Base-by-base conservation (phyloP, 2,888 invertebrate genomes). In the Caenorhabditis plicata region DNA sequence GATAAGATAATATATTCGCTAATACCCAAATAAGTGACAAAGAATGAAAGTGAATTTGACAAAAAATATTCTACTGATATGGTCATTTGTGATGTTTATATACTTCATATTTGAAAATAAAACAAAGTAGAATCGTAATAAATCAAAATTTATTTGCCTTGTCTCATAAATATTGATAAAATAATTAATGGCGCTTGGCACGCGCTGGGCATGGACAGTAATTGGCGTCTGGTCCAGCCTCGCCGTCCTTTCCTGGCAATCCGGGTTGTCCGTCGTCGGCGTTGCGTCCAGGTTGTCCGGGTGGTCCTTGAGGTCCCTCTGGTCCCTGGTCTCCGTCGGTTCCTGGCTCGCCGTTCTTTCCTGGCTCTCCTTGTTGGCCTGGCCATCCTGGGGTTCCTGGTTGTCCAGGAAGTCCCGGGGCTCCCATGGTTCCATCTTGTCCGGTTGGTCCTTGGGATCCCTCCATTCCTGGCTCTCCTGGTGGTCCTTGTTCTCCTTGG, bases 161-260 rank as follows among this genome's bases (percentile, higher is more conserved):
- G n/a, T n/a, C n/a, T n/a, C n/a, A n/a, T n/a, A n/a, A n/a, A n/a
- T n/a, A n/a, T n/a, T n/a, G n/a, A n/a, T n/a, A n/a, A n/a, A n/a
- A n/a, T n/a, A n/a, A n/a, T n/a, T 45, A 61, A 36, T 61, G 61
- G 44, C 55, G 55, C 45, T 61, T 61, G 39, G 60, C 60, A 44
- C 61, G 46, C n/a, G 55, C 50, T 33, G 69, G 69, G 46, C 69
- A 69, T 47, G 69, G 69, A 35, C 69, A 69, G 50, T 69, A 69
- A 53, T 69, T 66, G 52, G 69, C 66, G 42, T 69, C 69, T 39
- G 49, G 60, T 50, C 69, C 69, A n/a, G 54, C 43, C 20, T 45
- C 42, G 44, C 69, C 69, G 36, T 61, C 50, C 43, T 61, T 57
- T 64, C 69, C 69, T 29, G 63, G 60, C 7, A 54, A 27, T 41